Base-by-base conservation (phyloP, 1,140 invertebrate species). In the Anastrepha obliqua region DNA sequence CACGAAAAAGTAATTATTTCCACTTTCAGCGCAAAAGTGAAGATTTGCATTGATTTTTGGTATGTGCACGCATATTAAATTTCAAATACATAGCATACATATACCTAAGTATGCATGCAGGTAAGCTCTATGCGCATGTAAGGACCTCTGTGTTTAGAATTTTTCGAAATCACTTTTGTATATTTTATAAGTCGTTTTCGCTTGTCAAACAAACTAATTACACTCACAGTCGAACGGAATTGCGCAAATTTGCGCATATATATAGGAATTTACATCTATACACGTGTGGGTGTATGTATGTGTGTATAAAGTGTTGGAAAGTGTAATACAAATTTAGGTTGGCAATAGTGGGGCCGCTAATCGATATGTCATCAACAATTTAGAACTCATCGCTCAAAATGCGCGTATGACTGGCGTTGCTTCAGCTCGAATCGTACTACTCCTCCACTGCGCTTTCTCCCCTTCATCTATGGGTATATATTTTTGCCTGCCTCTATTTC, bases 161-260 rank as follows among this genome's bases (percentile, higher is more conserved):
- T 81, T 81, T 81, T 51, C 74, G 17, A 51, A 81, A 81, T 55
- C 20, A 81, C 67, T 44, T 81, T 81, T 81, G 74, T 47, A 81
- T 81, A 81, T 81, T 81, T 81, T 55, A 81, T 81, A 81, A 81
- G 47, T 81, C 47, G 47, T 78, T 78, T 78, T 78, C 74, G n/a
- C 74, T 78, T 78, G 74, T 55, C 74, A 78, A 78, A 78, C 17
- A 9, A 78, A 78, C 44, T 29, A 78, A 78, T 55, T 51, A 78
- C 74, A 55, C 44, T 78, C 17, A 5, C 15, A 55, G 70, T 8
- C 44, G 42, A 81, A 81, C n/a, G 9, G 51, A 0, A 81, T 55
- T 81, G 47, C 6, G 15, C 60, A 17, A 17, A 62, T 62, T 13
- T 13, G 9, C n/a, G 60, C 9, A n/a, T 62, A 13, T 5, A 62